Evolutionary conservation across 2,888 invertebrate genomes (phyloP).

Genomic region (Cheilosia impressa): DNA sequence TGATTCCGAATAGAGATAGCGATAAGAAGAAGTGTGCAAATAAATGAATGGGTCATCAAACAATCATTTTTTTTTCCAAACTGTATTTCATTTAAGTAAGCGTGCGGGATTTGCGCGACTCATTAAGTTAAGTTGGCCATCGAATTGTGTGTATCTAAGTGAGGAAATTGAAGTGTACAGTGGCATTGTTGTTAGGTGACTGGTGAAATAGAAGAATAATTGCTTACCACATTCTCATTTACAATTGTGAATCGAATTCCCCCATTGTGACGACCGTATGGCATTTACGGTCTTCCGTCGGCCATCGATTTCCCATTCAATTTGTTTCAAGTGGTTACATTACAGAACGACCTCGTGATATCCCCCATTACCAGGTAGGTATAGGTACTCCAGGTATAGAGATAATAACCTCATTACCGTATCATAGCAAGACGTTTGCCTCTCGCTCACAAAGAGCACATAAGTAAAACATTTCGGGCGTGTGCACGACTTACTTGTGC

Average conservation of each 20-base stretch:
- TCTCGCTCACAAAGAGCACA: not conserved
- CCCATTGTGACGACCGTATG: not conserved
- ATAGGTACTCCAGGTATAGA: slow-evolving; percentile 27
- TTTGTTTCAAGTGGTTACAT: slow-evolving; percentile 15
- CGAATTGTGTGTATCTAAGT: not conserved
- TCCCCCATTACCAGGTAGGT: slow-evolving; percentile 2
- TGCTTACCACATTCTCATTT: not conserved
- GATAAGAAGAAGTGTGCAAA: slow-evolving; percentile 7
- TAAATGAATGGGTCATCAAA: not conserved
- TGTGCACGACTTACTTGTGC: slow-evolving; percentile 40
- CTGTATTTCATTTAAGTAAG: too few species aligned
- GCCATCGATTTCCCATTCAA: slow-evolving; percentile 16
- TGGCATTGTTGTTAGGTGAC: not conserved
- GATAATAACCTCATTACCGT: slow-evolving; percentile 48
- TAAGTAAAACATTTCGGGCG: slow-evolving; percentile 37
- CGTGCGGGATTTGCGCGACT: not conserved
- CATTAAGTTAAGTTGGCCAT: not conserved
- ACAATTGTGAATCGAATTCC: not conserved
- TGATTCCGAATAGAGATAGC: not conserved
- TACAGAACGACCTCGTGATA: slow-evolving; percentile 24
- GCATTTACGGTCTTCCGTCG: not conserved
- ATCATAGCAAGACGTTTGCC: slow-evolving; percentile 1
- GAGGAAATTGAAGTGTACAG: not conserved
- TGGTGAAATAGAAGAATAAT: not conserved
- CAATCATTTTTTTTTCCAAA: too few species aligned